Conservation (phyloP, 2,888 invertebrate genomes). For the Amblyteles armatorius region DNA sequence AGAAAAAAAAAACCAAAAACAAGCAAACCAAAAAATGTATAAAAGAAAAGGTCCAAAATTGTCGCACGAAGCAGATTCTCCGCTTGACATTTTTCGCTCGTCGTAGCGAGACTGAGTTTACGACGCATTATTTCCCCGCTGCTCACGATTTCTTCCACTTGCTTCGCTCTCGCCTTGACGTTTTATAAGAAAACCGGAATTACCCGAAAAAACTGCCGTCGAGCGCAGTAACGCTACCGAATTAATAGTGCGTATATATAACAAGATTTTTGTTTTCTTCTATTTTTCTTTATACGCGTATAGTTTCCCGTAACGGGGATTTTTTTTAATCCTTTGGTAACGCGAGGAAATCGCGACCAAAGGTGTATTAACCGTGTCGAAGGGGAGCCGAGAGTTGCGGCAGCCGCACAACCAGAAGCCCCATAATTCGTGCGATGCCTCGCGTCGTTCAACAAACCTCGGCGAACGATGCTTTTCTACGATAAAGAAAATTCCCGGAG, state of each 20-base stretch:
- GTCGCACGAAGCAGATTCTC: slow-evolving; percentile 11
- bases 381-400: slow-evolving; percentile 16
- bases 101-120: not conserved
- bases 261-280: not conserved
- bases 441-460: slow-evolving; percentile 54
- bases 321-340: slow-evolving; percentile 12
- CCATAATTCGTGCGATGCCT: slow-evolving; percentile 42
- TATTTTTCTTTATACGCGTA: not conserved
- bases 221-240: no score
- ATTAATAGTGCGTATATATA: not conserved
- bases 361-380: slow-evolving; percentile 32
- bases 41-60: not conserved
- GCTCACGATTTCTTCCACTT: no score
- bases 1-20: not conserved
- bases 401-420: slow-evolving; percentile 35
- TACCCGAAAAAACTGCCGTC: no score
- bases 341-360: slow-evolving; percentile 39
- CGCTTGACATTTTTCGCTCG: not conserved
- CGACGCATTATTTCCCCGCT: no score
- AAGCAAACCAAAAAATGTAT: not conserved
- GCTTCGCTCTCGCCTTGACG: no score
- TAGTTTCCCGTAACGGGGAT: not conserved
- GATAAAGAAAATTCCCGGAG: slow-evolving; percentile 33
- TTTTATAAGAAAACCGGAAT: no score
- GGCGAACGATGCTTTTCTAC: slow-evolving; percentile 44